Percentiles rank a stretch among this genome's conserved stretches.
phyloP scores from a whole-genome alignment of 2,888 invertebrate species.

The Lasioglossum villosulum region DNA sequence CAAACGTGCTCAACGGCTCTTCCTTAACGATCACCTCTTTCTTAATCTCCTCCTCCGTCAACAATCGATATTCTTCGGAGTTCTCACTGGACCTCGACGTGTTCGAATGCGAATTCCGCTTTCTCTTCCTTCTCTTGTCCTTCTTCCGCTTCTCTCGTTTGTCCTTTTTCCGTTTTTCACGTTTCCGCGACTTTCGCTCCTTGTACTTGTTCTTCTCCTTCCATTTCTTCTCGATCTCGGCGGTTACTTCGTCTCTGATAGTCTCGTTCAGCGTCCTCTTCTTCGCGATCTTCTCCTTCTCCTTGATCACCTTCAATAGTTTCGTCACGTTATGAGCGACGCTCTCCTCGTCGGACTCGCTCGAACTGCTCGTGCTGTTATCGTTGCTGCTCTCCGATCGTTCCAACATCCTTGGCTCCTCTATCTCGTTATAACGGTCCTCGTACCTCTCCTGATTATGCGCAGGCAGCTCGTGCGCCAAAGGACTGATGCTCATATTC shows the following conservation, averaged over 20 bases:
- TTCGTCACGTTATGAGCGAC: conserved; percentile 75
- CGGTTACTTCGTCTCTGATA: conserved; percentile 80
- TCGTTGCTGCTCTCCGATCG: conserved; percentile 28
- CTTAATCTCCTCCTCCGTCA: conserved; percentile 74
- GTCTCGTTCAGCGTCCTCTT: conserved; percentile 78
- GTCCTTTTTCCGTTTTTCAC: conserved; percentile 63
- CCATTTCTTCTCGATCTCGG: conserved; percentile 80
- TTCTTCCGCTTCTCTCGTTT: conserved; percentile 65
- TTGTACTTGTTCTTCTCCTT: conserved; percentile 75
- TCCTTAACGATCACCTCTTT: conserved; percentile 60
- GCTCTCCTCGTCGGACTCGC: conserved; percentile 48
- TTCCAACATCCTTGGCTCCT: conserved; percentile 1
- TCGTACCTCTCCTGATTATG: not conserved
- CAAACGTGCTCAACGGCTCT: conserved; percentile 22
- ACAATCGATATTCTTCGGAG: conserved; percentile 55
- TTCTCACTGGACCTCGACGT: conserved; percentile 17
- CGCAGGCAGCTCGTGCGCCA: not conserved
- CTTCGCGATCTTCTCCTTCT: conserved; percentile 79
- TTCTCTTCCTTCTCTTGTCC: conserved; percentile 55
- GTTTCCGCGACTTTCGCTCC: conserved; percentile 69
- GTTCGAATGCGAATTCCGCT: conserved; percentile 23
- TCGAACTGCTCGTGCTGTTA: conserved; percentile 43
- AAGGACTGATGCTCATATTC: conserved; percentile 41
- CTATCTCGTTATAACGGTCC: not conserved
- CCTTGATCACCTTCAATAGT: conserved; percentile 80